Percentiles rank a stretch among this genome's conserved stretches.
Conservation (phyloP, 2,888 invertebrate genomes). For the Papilio demoleus region DNA sequence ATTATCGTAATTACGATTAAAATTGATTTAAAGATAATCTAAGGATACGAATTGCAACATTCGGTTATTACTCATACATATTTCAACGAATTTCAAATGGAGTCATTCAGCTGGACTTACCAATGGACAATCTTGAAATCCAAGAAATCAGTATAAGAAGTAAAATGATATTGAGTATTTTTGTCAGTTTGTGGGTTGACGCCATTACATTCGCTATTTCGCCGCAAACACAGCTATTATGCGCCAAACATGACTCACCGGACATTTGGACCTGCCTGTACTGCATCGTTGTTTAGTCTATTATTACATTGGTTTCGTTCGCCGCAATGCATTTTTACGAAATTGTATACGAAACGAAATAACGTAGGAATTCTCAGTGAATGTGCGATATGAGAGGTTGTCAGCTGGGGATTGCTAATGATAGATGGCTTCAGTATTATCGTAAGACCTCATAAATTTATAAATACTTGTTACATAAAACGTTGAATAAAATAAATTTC, state of each 20-base stretch:
- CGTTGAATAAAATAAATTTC: neutral
- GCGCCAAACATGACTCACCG: slow-evolving; percentile 38
- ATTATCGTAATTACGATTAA: neutral
- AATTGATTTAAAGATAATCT: neutral
- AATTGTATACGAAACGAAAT: slow-evolving; percentile 19
- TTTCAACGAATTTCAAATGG: neutral
- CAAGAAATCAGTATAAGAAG: slow-evolving; percentile 11
- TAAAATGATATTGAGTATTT: slow-evolving; percentile 26
- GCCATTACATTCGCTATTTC: slow-evolving; percentile 33
- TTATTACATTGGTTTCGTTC: slow-evolving; percentile 34
- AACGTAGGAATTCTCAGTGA: neutral
- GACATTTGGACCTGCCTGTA: slow-evolving; percentile 31
- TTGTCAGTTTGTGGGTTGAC: neutral
- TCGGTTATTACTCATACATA: neutral
- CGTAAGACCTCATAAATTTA: slow-evolving; percentile 5
- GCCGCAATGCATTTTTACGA: slow-evolving; percentile 35
- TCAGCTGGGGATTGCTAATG: slow-evolving; percentile 25
- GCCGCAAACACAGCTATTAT: slow-evolving; percentile 35
- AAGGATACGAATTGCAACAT: neutral
- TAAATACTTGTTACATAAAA: neutral
- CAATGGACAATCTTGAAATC: neutral
- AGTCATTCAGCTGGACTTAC: neutral
- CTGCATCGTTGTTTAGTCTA: slow-evolving; percentile 28
- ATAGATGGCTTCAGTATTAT: slow-evolving; percentile 23
- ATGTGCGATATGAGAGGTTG: slow-evolving; percentile 26